Evolutionary conservation across 1,140 invertebrate species (phyloP), one percentile per base, ranked within the genome.

Genomic region (Macrobrachium rosenbergii): DNA sequence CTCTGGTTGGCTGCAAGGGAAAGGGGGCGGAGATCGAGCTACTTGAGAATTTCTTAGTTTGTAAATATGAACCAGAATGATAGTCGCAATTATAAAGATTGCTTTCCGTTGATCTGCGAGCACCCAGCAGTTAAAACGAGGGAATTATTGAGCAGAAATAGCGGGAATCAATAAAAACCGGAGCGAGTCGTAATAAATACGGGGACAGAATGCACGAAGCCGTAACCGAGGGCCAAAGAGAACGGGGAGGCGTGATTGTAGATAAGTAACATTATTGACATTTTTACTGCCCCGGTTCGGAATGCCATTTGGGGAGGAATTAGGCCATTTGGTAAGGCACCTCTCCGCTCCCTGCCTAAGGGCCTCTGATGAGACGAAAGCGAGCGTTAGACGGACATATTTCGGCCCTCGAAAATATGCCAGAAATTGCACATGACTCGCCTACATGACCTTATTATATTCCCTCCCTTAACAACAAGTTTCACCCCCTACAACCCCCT

Each of bases 201-300:
- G 52, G n/a, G 23, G 2, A 52, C 17, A 58, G 45, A 21, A 59
- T 21, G n/a, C 52, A 21, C 45, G 7, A n/a, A 77, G 23, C 75
- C 19, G n/a, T 43, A 58, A 58, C 6, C 37, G 16, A 5, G 58
- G 7, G 77, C 58, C 45, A 19, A 28, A 19, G 14, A 59, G 21
- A 52, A 16, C 8, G 8, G 59, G 52, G 67, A n/a, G 81, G 83
- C 76, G 83, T 76, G 76, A 77, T 64, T 23, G 64, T 63, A 80
- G 83, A 86, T 86, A 86, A 86, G 83, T 86, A 77, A 64, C 76
- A 64, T 86, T 86, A 86, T 86, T 86, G 83, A 79, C 83, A 86
- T 86, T 86, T 86, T 86, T 86, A 86, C 83, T 60, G 52, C 83
- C 83, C 64, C 67, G 64, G 75, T 84, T 84, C 77, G 83, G 83